Evolutionary conservation across 2,113 vertebrate genomes (phyloP).

Genomic region (Butastur rufipennis): DNA sequence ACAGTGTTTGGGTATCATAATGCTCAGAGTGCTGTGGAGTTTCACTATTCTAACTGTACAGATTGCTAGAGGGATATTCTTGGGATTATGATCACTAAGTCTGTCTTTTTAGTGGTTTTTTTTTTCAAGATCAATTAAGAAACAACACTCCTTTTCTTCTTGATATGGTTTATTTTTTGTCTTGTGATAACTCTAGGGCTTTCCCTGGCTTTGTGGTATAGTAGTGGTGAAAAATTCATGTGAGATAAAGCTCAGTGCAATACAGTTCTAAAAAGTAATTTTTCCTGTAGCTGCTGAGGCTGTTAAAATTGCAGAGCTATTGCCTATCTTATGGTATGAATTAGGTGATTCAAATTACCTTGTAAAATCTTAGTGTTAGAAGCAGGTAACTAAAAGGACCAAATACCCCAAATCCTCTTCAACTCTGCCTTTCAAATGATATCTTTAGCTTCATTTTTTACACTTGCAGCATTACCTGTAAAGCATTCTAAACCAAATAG

Average conservation of each 20-base stretch:
- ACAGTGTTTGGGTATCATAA: background rate
- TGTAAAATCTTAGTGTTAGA: background rate
- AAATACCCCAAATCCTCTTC: background rate
- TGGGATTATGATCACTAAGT: background rate
- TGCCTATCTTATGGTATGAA: background rate
- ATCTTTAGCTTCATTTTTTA: background rate
- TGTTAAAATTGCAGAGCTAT: background rate
- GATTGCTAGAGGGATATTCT: background rate
- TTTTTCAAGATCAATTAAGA: background rate
- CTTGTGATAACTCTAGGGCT: background rate
- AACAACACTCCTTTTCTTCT: background rate
- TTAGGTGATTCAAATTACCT: background rate
- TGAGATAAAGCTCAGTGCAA: background rate
- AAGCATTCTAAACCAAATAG: background rate
- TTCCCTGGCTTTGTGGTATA: background rate
- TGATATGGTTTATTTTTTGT: background rate
- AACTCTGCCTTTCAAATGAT: background rate
- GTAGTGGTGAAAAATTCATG: background rate
- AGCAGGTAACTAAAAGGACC: background rate
- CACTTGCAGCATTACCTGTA: background rate
- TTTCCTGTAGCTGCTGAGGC: background rate
- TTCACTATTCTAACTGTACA: background rate
- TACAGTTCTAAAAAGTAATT: background rate
- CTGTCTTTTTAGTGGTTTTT: accelerated
- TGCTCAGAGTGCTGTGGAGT: background rate